Evolutionary conservation across 2,797 vertebrate species (phyloP).

Genomic region (Poecile montanus): DNA sequence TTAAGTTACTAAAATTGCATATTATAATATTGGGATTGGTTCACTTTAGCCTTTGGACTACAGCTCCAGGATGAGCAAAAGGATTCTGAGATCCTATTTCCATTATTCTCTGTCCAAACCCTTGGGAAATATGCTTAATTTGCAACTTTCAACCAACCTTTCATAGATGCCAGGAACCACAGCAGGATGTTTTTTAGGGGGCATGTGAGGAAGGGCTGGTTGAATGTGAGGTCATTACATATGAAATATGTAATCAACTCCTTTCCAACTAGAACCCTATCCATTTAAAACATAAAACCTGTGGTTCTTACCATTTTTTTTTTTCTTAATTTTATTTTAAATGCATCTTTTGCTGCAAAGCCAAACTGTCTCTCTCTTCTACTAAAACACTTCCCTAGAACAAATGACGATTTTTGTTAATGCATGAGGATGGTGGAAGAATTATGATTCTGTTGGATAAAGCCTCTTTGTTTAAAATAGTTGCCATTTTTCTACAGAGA

Average conservation of each 20-base stretch:
- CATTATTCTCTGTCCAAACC: not conserved
- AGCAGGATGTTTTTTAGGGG: constrained; percentile 47
- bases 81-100: constrained; percentile 8
- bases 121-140: constrained; percentile 26
- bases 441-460: constrained; percentile 69
- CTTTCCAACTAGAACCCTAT: constrained; percentile 34
- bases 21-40: not conserved
- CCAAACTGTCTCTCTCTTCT: constrained; percentile 53
- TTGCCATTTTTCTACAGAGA: constrained; percentile 75
- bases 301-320: constrained; percentile 20
- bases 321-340: constrained; percentile 27
- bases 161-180: constrained; percentile 57
- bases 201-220: constrained; percentile 46
- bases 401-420: constrained; percentile 67
- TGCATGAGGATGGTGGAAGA: constrained; percentile 54
- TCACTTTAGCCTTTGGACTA: not conserved
- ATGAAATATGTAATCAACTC: constrained; percentile 58
- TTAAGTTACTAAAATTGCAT: not conserved
- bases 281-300: constrained; percentile 57
- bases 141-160: constrained; percentile 31
- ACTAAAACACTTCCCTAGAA: constrained; percentile 61
- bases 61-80: not conserved
- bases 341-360: constrained; percentile 61
- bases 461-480: constrained; percentile 76
- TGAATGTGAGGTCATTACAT: constrained; percentile 52